Conservation (phyloP, 2,113 vertebrate genomes). For the Parus major region DNA sequence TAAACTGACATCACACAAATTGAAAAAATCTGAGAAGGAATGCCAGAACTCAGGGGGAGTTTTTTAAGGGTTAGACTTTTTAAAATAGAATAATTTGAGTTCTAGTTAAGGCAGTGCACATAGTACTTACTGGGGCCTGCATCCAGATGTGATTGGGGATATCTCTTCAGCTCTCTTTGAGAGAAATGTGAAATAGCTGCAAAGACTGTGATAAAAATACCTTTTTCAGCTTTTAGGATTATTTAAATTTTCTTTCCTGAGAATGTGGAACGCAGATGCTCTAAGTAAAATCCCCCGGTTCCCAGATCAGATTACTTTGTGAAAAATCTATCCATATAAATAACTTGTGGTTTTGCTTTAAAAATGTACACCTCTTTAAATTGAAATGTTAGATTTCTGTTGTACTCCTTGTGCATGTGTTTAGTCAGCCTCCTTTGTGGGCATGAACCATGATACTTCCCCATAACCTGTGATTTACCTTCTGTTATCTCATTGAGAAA, state of each 20-base stretch:
- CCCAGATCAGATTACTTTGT: background rate
- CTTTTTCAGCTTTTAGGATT: constrained; percentile 17
- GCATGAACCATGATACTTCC: background rate
- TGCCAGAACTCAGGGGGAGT: background rate
- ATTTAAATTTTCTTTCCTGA: constrained; percentile 28
- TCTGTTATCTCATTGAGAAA: background rate
- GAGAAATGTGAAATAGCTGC: constrained; percentile 19
- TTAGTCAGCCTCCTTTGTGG: background rate
- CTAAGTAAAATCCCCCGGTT: background rate
- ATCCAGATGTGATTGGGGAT: background rate
- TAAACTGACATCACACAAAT: constrained; percentile 45
- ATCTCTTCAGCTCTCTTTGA: background rate
- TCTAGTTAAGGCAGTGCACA: background rate
- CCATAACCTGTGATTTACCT: background rate
- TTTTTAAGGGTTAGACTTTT: background rate
- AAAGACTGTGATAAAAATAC: constrained; percentile 33
- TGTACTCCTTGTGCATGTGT: rapidly evolving
- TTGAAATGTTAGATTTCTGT: background rate
- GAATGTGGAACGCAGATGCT: constrained; percentile 45
- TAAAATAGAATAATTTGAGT: background rate
- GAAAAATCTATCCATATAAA: constrained; percentile 7
- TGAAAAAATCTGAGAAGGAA: constrained; percentile 24
- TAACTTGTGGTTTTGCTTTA: constrained; percentile 17
- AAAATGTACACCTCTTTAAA: constrained; percentile 2
- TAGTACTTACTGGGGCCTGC: background rate